Evolutionary conservation across 92 coral and sea anemone genomes (phyloP), one percentile per base, ranked within the genome.

Genomic region (Phenganax stokvisi): DNA sequence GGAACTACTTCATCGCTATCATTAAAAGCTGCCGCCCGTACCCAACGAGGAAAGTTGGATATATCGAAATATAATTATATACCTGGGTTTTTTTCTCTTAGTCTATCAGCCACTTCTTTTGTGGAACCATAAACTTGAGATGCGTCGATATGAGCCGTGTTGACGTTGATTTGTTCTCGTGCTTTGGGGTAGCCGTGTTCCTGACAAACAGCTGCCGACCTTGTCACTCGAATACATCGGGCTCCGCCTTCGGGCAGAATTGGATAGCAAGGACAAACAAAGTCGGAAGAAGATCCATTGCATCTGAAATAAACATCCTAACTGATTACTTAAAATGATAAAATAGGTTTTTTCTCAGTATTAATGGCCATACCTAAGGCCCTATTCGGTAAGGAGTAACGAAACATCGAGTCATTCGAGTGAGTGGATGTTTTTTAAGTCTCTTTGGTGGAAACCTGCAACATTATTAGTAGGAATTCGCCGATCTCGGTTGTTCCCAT

Each of bases 151-250:
- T 16, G 52, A 15, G 73, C 74, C 1, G 83, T 79, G 16, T 79
- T 79, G 10, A 79, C 83, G 29, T 79, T 79, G 64, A 79, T 79
- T 63, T 79, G 83, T 79, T 79, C 83, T 65, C 83, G 54, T 64
- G 74, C 20, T 27, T 57, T 76, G 30, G 52, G 57, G 60, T 76
- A 31, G 8, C 70, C 69, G 20, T 66, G 57, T n/a, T 79, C 56
- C 29, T 65, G 83, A 53, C 83, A 79, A 63, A 63, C 83, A 47
- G 83, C 83, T 0, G 83, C 83, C 9, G 83, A 79, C 55, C 83
- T 63, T 9, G 69, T 65, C 1, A 79, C 20, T 9, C 83, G 69
- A 30, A 63, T 79, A 51, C 83, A 79, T 9, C n/a, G 11, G 54
- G 37, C 47, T 12, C 44, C 28, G 0, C 62, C 62, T 1, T 79